phyloP scores from a whole-genome alignment of 2,888 invertebrate genomes.

The Latheticus oryzae region DNA sequence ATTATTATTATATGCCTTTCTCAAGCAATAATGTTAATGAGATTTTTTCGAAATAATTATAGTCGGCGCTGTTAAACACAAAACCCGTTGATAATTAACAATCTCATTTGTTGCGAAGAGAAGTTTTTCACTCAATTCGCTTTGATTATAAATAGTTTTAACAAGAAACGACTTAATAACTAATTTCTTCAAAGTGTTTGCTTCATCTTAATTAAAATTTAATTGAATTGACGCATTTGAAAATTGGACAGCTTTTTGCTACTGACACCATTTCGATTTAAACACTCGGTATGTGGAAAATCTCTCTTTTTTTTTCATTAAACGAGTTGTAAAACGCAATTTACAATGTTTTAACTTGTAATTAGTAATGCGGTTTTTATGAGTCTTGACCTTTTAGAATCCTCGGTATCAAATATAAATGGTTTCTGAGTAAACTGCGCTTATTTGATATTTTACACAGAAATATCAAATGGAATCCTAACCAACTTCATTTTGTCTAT shows the following conservation, averaged over 20 bases:
- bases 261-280: constrained; percentile 3
- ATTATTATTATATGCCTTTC: constrained; percentile 30
- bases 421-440: too few relatives aligned
- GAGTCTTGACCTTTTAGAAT: too few relatives aligned
- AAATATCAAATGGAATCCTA: too few relatives aligned
- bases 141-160: constrained; percentile 15
- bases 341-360: constrained; percentile 25
- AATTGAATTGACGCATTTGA: background rate
- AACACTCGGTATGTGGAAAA: background rate
- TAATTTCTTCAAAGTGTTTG: constrained; percentile 21
- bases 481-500: too few relatives aligned
- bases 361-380: constrained; percentile 23
- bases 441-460: too few relatives aligned
- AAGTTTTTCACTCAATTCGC: constrained; percentile 27
- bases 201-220: constrained; percentile 11
- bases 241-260: constrained; percentile 2
- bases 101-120: constrained; percentile 33
- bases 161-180: constrained; percentile 29
- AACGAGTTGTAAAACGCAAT: constrained; percentile 14
- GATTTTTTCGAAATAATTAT: constrained; percentile 40
- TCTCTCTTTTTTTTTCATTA: background rate
- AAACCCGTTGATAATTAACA: constrained; percentile 35
- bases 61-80: constrained; percentile 31
- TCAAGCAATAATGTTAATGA: constrained; percentile 38
- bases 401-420: too few relatives aligned